A percentile compares a stretch with the other conserved stretches of the same genome.
Evolutionary conservation across 2,888 invertebrate genomes (phyloP).

Genomic region (Drosophila recens): DNA sequence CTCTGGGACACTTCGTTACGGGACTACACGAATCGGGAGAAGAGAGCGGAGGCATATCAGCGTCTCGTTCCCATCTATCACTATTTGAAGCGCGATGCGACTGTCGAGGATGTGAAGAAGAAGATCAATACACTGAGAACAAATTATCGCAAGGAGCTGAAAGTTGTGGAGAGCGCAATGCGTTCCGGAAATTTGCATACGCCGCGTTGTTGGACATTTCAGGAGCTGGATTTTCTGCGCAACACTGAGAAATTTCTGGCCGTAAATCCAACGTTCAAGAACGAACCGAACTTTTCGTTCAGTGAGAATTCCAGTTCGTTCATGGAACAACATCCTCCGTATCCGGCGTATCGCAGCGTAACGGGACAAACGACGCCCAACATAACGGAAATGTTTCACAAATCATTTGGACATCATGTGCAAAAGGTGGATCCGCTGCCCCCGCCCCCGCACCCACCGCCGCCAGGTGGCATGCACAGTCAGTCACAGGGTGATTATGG

Average conservation of each 20-base stretch:
- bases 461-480: constrained; percentile 29
- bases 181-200: constrained; percentile 77
- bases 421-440: constrained; percentile 69
- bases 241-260: constrained; percentile 83
- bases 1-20: constrained; percentile 83
- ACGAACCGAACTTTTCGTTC: constrained; percentile 69
- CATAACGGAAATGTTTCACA: constrained; percentile 82
- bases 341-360: constrained; percentile 46
- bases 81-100: constrained; percentile 82
- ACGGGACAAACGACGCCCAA: constrained; percentile 75
- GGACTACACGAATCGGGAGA: constrained; percentile 84
- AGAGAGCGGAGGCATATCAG: constrained; percentile 82
- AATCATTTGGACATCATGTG: constrained; percentile 76
- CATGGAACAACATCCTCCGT: constrained; percentile 70
- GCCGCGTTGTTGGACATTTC: constrained; percentile 83
- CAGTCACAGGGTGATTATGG: constrained; percentile 48
- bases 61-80: constrained; percentile 81
- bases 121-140: constrained; percentile 84
- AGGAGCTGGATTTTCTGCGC: constrained; percentile 81
- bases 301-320: constrained; percentile 76
- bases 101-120: constrained; percentile 83
- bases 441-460: constrained; percentile 39
- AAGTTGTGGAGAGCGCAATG: constrained; percentile 80
- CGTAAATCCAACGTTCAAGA: constrained; percentile 74
- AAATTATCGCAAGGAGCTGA: constrained; percentile 83